phyloP scores from a whole-genome alignment of 1,140 invertebrate genomes.

The Drosophila pachea region DNA sequence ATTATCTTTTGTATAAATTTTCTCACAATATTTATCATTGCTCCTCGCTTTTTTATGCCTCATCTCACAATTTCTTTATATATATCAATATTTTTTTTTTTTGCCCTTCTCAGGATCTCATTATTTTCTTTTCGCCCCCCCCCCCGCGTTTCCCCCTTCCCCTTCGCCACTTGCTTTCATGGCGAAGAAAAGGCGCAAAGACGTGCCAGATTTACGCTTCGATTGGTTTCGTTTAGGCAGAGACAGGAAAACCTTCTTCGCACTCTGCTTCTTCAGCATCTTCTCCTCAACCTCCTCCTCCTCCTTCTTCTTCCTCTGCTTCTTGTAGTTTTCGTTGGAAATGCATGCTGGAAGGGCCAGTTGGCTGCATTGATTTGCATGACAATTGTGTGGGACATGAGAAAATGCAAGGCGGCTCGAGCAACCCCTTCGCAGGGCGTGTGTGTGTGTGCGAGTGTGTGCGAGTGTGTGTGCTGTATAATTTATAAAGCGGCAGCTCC shows the following conservation, averaged over 20 bases:
- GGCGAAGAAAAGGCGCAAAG: slow-evolving; percentile 16
- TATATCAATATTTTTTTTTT: background rate
- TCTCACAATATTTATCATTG: too few species aligned
- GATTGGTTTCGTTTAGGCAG: slow-evolving; percentile 72
- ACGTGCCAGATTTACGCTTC: slow-evolving; percentile 74
- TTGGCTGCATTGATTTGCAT: slow-evolving; percentile 70
- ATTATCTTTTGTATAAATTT: too few species aligned
- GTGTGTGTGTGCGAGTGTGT: too few species aligned
- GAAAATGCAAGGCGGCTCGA: slow-evolving; percentile 28
- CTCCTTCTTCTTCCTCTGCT: background rate
- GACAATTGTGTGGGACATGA: slow-evolving; percentile 55
- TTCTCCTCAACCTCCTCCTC: background rate
- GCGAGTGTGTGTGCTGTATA: slow-evolving; percentile 22
- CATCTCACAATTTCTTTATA: background rate
- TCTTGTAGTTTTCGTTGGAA: slow-evolving; percentile 42
- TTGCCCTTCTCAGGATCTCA: slow-evolving; percentile 27
- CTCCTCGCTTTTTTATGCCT: background rate
- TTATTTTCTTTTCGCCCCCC: slow-evolving; percentile 67
- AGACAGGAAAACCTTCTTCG: slow-evolving; percentile 37
- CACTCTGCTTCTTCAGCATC: slow-evolving; percentile 7
- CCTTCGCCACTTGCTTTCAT: slow-evolving; percentile 20
- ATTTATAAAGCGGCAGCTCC: slow-evolving; percentile 51
- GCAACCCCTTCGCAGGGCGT: slow-evolving; percentile 49
- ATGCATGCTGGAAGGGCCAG: slow-evolving; percentile 60
- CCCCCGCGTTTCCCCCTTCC: too few species aligned